Evolutionary conservation across 2,113 vertebrate species (phyloP), one percentile per base, ranked within the genome.

Genomic region (Coturnix japonica): DNA sequence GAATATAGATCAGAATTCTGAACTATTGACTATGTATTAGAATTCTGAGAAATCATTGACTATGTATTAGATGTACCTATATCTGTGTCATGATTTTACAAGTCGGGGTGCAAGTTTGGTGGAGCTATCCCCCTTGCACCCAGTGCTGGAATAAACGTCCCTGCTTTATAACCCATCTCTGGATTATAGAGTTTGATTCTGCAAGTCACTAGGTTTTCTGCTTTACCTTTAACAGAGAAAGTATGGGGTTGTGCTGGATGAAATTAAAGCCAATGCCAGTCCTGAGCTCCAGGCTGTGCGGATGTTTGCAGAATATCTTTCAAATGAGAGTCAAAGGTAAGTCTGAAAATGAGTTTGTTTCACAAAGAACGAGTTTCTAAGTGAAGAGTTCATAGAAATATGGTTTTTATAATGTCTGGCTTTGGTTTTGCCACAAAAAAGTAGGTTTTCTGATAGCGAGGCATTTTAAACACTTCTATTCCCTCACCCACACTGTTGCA

Each of bases 191-290:
- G n/a, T n/a, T n/a, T n/a, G n/a, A n/a, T n/a, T n/a, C n/a, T n/a
- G n/a, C n/a, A n/a, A n/a, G n/a, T n/a, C n/a, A n/a, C 2, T 4
- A 11, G 20, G 5, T 5, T n/a, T 5, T 3, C 8, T 43, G 20
- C 0, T 1, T 28, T 66, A 6, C 23, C 13, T 16, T 74, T 39
- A 1, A 4, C 37, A 99, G 99, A 98, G 98, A 54, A 99, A 99
- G 60, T 99, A 98, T 0, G 99, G 98, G 0, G 99, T 99, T 15
- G 99, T 99, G 6, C 95, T 99, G 95, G 99, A 99, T 61, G 99
- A 99, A 87, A 98, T 99, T 70, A 98, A 98, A 77, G 77, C 92
- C 25, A 98, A 44, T 8, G 98, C 98, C 0, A 79, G 97, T 6
- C 96, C 98, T 0, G 99, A 99, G 82, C 98, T 99, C 10, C 99